A percentile compares a stretch with the other conserved stretches of the same genome.
phyloP scores from a whole-genome alignment of 2,113 vertebrate species.

The Phaethornis superciliosus region DNA sequence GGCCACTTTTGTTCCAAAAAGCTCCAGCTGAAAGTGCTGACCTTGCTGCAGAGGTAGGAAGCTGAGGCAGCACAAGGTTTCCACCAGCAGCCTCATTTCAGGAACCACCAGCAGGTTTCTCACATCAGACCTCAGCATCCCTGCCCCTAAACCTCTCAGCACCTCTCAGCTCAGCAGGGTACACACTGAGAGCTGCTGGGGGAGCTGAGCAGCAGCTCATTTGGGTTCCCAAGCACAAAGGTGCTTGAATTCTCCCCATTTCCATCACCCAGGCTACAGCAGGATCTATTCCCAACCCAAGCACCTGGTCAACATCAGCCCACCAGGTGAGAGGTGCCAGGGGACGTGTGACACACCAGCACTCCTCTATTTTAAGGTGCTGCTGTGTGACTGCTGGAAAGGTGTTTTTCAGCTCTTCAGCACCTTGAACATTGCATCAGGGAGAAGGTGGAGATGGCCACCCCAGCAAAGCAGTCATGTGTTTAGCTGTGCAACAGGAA shows the following conservation, averaged over 20 bases:
- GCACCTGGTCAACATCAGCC: accelerated
- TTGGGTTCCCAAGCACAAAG: not conserved
- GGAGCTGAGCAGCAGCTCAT: not conserved
- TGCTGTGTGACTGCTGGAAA: not conserved
- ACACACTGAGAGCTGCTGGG: not conserved
- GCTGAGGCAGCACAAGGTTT: not conserved
- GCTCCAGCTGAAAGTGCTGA: not conserved
- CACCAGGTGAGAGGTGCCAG: not conserved
- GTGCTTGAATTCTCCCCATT: not conserved
- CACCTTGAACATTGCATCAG: accelerated
- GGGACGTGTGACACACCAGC: not conserved
- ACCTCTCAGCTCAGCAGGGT: not conserved
- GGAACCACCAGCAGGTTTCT: not conserved
- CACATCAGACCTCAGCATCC: not conserved
- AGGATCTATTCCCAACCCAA: not conserved
- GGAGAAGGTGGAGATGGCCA: not conserved
- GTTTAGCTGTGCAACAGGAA: not conserved
- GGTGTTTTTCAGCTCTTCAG: not conserved
- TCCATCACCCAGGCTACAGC: accelerated
- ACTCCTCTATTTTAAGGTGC: not conserved
- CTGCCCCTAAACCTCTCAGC: not conserved
- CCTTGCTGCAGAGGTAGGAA: not conserved
- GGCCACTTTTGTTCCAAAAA: not conserved
- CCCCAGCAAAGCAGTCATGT: accelerated
- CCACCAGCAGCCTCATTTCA: not conserved